Evolutionary conservation across 2,113 vertebrate genomes (phyloP).

Genomic region (Dolichotis patagonum): DNA sequence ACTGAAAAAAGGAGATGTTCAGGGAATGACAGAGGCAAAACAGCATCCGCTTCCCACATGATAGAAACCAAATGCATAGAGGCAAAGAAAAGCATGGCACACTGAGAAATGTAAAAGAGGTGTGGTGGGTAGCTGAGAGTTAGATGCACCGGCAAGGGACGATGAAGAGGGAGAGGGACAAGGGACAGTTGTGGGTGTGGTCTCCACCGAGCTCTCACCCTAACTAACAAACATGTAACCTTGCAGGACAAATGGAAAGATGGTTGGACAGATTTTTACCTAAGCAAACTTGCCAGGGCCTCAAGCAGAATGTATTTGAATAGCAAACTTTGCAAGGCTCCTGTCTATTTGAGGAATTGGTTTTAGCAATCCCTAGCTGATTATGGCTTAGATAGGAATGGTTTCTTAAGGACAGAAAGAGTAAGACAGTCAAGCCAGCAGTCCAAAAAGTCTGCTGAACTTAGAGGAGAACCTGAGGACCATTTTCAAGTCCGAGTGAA

Average conservation of each 20-base stretch:
- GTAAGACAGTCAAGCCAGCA: neutral
- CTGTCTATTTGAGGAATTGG: neutral
- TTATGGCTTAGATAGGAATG: neutral
- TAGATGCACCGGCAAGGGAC: neutral
- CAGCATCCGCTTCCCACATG: fast-evolving
- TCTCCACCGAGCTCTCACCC: no score
- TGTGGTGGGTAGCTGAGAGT: neutral
- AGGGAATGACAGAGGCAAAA: no score
- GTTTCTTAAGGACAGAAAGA: neutral
- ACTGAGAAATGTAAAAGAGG: neutral
- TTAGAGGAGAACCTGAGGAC: no score
- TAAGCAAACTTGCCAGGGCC: neutral
- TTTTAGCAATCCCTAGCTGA: neutral
- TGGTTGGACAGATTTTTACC: no score
- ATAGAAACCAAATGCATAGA: fast-evolving
- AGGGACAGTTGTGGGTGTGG: fast-evolving
- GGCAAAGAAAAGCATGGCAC: fast-evolving
- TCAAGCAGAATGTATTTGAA: neutral
- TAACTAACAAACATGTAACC: neutral
- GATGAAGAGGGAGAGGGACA: neutral
- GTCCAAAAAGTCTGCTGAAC: neutral
- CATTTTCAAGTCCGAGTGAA: neutral
- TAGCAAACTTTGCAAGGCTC: neutral
- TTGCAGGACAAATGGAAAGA: neutral
- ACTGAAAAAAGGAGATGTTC: neutral